These are phyloP conservation scores for Gavia stellata DNA, from an alignment of 2,113 vertebrate species.

Conservation along the genomic window DNA sequence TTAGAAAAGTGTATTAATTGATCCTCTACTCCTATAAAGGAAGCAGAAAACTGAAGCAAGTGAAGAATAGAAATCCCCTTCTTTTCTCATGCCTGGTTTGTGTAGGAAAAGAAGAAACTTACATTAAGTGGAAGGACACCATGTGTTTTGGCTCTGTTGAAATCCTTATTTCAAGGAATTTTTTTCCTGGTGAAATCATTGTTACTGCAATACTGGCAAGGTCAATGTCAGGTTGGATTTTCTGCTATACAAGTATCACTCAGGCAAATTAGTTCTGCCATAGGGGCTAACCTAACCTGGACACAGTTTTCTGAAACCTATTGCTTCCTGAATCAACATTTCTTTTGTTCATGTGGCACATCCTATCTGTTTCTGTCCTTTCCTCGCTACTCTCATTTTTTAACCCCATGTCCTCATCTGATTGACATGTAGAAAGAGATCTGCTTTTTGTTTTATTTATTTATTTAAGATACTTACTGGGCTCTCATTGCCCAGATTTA, in stretches of 20 bases:
- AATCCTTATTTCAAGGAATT: conserved; percentile 46
- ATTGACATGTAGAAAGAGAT: neutral
- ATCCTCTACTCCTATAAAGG: neutral
- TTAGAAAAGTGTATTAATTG: neutral
- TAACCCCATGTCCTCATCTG: neutral
- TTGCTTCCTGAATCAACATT: conserved; percentile 44
- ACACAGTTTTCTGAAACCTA: neutral
- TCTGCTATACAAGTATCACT: conserved; percentile 43
- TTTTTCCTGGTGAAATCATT: neutral
- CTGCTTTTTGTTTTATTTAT: neutral
- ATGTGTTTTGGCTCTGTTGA: neutral
- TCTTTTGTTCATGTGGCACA: neutral
- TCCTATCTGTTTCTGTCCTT: neutral
- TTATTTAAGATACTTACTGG: neutral
- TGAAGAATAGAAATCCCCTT: neutral
- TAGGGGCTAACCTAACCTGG: conserved; percentile 1
- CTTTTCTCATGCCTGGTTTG: neutral
- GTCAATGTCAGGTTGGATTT: conserved; percentile 64
- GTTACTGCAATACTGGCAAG: conserved; percentile 29
- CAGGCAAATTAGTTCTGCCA: conserved; percentile 43
- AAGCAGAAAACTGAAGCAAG: neutral
- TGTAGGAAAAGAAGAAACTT: neutral
- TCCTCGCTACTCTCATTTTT: neutral
- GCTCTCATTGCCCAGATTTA: neutral
- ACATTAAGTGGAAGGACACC: neutral